Evolutionary conservation across 64 coral and sea anemone species (phyloP).

Genomic region (Pachyseris speciosa): DNA sequence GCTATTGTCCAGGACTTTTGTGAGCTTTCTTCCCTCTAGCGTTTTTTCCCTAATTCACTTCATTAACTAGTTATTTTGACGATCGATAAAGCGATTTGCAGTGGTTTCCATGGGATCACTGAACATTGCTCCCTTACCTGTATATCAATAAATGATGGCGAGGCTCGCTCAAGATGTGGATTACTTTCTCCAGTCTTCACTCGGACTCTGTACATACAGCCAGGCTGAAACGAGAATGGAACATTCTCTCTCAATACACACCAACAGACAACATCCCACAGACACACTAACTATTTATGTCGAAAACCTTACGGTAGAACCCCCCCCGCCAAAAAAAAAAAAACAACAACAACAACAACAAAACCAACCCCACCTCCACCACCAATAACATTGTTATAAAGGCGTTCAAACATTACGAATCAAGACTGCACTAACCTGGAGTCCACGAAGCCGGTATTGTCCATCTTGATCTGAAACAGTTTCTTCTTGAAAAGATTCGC

Average conservation of each 20-base stretch:
- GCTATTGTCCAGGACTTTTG: too few species aligned
- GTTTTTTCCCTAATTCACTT: neutral
- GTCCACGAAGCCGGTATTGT: slow-evolving; percentile 89
- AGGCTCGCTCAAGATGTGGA: slow-evolving; percentile 83
- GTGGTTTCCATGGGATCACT: too few species aligned
- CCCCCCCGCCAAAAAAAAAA: too few species aligned
- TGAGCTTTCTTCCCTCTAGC: too few species aligned
- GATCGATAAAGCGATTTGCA: neutral
- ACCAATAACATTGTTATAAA: too few species aligned
- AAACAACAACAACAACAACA: too few species aligned
- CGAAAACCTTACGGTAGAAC: too few species aligned
- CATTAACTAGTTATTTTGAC: neutral
- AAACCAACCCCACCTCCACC: too few species aligned
- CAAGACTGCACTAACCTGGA: slow-evolving; percentile 81
- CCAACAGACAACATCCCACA: neutral
- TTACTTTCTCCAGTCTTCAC: slow-evolving; percentile 95
- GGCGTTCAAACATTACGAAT: neutral
- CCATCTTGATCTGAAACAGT: slow-evolving; percentile 92
- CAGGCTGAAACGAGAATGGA: slow-evolving; percentile 66
- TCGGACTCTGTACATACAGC: slow-evolving; percentile 90
- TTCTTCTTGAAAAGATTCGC: slow-evolving; percentile 98
- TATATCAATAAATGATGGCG: slow-evolving; percentile 85
- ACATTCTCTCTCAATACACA: neutral
- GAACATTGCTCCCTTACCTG: slow-evolving; percentile 80
- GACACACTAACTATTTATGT: neutral